These are phyloP conservation scores for Mirza zaza DNA, from an alignment of 2,113 vertebrate species.

Conservation along the genomic window DNA sequence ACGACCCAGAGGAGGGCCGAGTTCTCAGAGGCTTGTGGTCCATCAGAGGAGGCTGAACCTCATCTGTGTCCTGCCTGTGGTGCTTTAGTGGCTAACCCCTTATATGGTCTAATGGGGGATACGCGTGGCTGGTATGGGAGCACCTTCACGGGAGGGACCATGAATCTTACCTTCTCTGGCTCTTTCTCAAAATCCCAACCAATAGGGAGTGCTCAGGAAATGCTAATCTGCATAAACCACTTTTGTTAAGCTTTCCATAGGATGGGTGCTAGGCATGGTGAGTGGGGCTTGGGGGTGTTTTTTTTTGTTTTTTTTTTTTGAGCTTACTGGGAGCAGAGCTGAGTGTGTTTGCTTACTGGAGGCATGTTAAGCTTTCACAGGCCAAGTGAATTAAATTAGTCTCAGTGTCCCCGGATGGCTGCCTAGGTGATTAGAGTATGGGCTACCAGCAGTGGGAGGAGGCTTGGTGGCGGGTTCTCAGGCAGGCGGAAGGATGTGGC, in stretches of 20 bases:
- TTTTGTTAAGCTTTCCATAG: background rate
- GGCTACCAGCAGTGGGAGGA: background rate
- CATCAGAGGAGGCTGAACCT: background rate
- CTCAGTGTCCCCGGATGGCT: background rate
- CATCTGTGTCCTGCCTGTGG: no score
- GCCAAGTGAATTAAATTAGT: background rate
- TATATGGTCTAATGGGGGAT: background rate
- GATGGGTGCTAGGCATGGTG: background rate
- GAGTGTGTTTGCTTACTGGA: background rate
- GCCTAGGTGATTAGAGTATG: conserved; percentile 29
- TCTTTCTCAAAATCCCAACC: background rate
- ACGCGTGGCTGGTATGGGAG: background rate
- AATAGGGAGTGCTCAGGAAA: background rate
- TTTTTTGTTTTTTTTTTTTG: background rate
- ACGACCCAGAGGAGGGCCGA: background rate
- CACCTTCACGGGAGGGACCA: background rate
- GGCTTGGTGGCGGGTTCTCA: background rate
- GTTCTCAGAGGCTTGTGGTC: background rate
- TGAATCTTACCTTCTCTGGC: background rate
- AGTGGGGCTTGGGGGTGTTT: background rate
- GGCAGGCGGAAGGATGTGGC: background rate
- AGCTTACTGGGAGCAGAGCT: background rate
- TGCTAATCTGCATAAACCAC: background rate
- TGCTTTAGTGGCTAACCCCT: background rate
- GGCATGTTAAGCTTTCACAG: background rate